Percentiles rank a stretch among this genome's conserved stretches.
Conservation (phyloP, 1,140 invertebrate species). For the Solen grandis region DNA sequence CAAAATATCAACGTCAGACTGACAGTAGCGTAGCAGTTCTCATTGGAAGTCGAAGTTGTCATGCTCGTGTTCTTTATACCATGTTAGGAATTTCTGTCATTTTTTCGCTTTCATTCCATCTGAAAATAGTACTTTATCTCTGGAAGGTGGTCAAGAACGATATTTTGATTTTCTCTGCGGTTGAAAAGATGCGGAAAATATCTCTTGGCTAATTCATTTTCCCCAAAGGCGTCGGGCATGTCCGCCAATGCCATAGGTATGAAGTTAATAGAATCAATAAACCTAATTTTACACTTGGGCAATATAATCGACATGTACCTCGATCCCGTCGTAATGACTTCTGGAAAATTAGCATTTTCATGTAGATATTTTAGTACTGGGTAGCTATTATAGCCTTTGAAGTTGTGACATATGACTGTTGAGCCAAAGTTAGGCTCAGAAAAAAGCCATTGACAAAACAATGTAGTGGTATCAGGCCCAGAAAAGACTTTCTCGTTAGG, state of each 20-base stretch:
- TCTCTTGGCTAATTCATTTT: conserved; percentile 31
- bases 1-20: no score
- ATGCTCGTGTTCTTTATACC: not conserved
- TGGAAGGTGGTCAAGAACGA: not conserved
- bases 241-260: no score
- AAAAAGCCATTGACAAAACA: no score
- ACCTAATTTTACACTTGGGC: not conserved
- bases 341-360: conserved; percentile 10
- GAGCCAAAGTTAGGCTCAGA: no score
- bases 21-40: not conserved
- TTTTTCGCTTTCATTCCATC: not conserved
- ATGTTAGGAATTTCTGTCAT: not conserved
- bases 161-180: not conserved
- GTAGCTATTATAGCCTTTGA: conserved; percentile 19
- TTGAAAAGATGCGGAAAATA: no score
- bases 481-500: no score
- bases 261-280: no score
- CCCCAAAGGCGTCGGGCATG: no score
- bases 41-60: conserved; percentile 10
- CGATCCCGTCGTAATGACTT: no score
- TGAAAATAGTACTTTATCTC: no score
- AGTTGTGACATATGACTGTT: no score
- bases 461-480: no score
- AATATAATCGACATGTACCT: conserved; percentile 20
- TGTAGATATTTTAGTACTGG: conserved; percentile 10